phyloP scores from a whole-genome alignment of 2,797 vertebrate species.

The Crax fasciolata region DNA sequence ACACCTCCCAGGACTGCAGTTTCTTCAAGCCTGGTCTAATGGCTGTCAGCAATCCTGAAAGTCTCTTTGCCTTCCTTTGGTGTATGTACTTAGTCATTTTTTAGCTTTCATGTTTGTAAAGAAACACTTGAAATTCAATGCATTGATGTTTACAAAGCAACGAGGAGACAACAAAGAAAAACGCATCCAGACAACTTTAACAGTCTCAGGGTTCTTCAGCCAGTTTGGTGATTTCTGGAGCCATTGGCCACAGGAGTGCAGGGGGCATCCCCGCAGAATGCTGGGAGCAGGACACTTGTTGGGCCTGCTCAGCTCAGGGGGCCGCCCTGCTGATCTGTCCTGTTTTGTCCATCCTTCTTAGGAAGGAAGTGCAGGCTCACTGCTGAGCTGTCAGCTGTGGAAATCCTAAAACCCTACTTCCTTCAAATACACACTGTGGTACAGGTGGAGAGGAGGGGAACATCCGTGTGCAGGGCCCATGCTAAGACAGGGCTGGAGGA shows the following conservation, averaged over 20 bases:
- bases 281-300: accelerated
- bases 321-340: accelerated
- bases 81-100: not conserved
- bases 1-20: not conserved
- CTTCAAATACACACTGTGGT: accelerated
- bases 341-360: not conserved
- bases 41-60: not conserved
- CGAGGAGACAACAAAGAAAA: not conserved
- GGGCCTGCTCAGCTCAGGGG: not conserved
- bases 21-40: not conserved
- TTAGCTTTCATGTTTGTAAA: not conserved
- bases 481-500: accelerated
- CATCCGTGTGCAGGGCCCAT: not conserved
- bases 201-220: not conserved
- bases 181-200: not conserved
- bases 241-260: not conserved
- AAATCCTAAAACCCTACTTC: not conserved
- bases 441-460: not conserved
- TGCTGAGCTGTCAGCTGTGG: not conserved
- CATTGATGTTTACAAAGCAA: not conserved
- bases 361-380: not conserved
- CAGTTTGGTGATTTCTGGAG: not conserved
- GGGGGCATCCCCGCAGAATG: not conserved
- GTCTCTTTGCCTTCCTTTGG: not conserved
- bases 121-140: not conserved